These are phyloP conservation scores for Apteryx owenii DNA, from an alignment of 2,113 vertebrate species.

Conservation along the genomic window DNA sequence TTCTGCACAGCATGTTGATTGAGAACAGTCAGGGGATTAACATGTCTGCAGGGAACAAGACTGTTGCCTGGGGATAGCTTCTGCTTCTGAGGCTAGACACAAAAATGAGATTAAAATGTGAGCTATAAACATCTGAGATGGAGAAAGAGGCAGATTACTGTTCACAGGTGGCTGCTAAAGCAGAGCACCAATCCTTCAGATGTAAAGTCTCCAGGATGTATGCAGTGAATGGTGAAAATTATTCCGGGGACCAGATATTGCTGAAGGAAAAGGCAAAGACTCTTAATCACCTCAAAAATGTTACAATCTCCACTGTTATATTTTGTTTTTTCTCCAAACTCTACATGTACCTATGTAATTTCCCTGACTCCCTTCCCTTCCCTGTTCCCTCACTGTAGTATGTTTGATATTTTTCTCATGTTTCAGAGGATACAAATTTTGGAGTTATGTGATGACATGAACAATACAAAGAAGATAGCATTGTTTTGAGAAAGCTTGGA, in stretches of 20 bases:
- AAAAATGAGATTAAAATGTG: neutral
- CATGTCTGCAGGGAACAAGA: neutral
- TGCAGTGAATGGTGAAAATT: neutral
- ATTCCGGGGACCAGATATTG: neutral
- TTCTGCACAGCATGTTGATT: neutral
- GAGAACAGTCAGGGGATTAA: neutral
- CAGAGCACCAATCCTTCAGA: rapidly evolving
- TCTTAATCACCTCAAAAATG: neutral
- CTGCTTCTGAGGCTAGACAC: neutral
- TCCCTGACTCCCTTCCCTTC: neutral
- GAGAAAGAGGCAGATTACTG: neutral
- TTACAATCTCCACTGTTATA: neutral
- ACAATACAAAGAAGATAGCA: neutral
- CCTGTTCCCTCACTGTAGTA: neutral
- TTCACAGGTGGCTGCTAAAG: neutral
- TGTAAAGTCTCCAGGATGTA: neutral
- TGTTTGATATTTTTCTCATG: neutral
- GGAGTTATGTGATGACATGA: neutral
- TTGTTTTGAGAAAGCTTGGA: neutral
- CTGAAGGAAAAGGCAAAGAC: neutral
- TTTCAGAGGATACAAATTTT: neutral
- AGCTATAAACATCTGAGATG: neutral
- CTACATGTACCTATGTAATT: neutral
- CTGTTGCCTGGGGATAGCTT: neutral
- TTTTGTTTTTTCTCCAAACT: neutral